Percentiles rank a stretch among this genome's conserved stretches.
These are phyloP conservation scores for Caradrina kadenii DNA, from an alignment of 2,888 invertebrate genomes.

Conservation along the genomic window DNA sequence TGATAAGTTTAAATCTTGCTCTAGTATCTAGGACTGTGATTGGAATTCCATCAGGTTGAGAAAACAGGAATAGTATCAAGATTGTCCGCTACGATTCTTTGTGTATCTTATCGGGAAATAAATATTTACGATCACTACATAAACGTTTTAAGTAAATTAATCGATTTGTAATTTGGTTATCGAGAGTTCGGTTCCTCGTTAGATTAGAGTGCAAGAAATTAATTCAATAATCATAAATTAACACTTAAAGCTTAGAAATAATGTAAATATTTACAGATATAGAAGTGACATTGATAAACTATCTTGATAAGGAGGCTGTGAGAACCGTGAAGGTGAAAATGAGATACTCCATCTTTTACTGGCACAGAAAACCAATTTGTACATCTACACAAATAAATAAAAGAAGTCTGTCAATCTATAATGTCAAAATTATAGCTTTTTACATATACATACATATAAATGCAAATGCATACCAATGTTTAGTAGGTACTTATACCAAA, in stretches of 20 bases:
- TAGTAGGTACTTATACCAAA: no score
- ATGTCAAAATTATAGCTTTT: no score
- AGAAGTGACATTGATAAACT: constrained; percentile 14
- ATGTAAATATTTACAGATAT: constrained; percentile 38
- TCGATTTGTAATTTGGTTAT: constrained; percentile 42
- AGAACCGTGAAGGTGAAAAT: neutral
- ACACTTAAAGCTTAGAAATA: constrained; percentile 8
- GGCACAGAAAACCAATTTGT: neutral
- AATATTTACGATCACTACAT: constrained; percentile 50
- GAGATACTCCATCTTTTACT: neutral
- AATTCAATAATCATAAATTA: constrained; percentile 27
- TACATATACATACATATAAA: no score
- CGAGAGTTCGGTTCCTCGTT: constrained; percentile 30
- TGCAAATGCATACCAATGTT: no score
- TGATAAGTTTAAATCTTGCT: constrained; percentile 73
- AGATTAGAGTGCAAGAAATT: constrained; percentile 37
- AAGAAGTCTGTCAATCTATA: no score
- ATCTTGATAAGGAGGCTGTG: neutral
- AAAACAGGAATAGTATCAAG: constrained; percentile 54
- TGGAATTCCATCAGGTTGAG: constrained; percentile 61
- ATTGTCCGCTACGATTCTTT: constrained; percentile 40
- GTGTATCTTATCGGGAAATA: constrained; percentile 41
- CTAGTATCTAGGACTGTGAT: constrained; percentile 63
- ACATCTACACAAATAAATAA: neutral
- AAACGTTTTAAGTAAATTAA: constrained; percentile 44